These are phyloP conservation scores for Sebastolobus alascanus DNA, from an alignment of 2,797 vertebrate genomes.

Conservation along the genomic window DNA sequence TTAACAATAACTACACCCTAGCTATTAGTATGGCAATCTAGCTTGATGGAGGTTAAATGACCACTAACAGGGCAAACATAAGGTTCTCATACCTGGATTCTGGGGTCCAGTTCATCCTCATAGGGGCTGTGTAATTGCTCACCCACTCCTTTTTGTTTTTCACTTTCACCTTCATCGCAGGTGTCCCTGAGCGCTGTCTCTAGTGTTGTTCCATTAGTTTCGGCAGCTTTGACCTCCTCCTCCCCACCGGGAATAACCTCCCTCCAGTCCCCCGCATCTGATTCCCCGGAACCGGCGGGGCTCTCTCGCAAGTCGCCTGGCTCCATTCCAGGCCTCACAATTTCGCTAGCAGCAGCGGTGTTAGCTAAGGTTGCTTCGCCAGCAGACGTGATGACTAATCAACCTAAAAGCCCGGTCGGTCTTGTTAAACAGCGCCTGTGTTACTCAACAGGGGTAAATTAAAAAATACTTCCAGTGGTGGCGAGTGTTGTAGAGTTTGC, in stretches of 20 bases:
- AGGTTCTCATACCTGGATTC: conserved; percentile 86
- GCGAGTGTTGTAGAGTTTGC: background rate
- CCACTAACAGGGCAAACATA: background rate
- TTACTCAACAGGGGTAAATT: background rate
- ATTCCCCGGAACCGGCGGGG: conserved; percentile 86
- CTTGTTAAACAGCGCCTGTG: background rate
- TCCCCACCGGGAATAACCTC: conserved; percentile 77
- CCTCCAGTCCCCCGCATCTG: conserved; percentile 82
- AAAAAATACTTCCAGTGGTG: background rate
- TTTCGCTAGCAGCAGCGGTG: conserved; percentile 21
- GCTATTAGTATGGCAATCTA: background rate
- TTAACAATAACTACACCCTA: background rate
- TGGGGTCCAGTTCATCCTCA: conserved; percentile 91
- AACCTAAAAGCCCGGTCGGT: rapidly evolving
- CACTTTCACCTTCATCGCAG: conserved; percentile 53
- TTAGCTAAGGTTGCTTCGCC: conserved; percentile 8
- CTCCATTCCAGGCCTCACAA: conserved; percentile 81
- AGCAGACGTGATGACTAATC: background rate
- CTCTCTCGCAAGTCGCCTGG: conserved; percentile 85
- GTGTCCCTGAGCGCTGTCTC: conserved; percentile 43
- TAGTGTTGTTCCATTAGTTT: conserved; percentile 39
- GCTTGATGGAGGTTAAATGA: background rate
- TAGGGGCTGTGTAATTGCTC: conserved; percentile 78
- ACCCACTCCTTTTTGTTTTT: conserved; percentile 54
- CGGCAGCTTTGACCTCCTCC: conserved; percentile 56